A percentile compares a stretch with the other conserved stretches of the same genome.
Evolutionary conservation across 2,113 vertebrate species (phyloP).

Genomic region (Clarias macrocephalus): DNA sequence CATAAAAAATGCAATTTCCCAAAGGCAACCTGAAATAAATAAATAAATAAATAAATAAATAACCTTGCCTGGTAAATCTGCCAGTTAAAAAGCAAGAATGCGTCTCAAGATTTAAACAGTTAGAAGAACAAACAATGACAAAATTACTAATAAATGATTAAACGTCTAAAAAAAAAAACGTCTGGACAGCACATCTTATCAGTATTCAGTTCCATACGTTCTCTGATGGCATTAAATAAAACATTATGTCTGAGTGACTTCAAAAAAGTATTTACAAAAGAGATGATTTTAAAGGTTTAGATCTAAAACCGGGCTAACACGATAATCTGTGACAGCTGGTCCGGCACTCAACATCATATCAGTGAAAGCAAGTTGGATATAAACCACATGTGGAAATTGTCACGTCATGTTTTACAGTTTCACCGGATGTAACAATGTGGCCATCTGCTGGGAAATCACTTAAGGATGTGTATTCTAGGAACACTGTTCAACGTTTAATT

Average conservation of each 20-base stretch:
- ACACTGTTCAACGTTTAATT: neutral
- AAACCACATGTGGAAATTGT: slow-evolving; percentile 21
- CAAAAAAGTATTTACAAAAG: neutral
- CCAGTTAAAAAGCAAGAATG: neutral
- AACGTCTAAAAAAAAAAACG: neutral
- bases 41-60: neutral
- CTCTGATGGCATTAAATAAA: neutral
- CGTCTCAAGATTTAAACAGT: neutral
- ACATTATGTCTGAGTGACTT: neutral
- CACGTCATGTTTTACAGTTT: neutral
- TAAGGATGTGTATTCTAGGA: neutral
- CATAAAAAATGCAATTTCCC: neutral
- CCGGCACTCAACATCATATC: neutral
- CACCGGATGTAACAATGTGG: neutral
- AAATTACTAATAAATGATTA: neutral
- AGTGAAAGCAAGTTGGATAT: slow-evolving; percentile 22
- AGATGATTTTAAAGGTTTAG: neutral
- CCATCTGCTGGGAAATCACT: slow-evolving; percentile 31
- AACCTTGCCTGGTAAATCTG: neutral
- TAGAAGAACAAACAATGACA: slow-evolving; percentile 5
- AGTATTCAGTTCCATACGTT: neutral
- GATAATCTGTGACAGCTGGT: slow-evolving; percentile 18
- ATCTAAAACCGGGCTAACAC: neutral
- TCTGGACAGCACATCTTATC: neutral
- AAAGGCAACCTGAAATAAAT: neutral